These are phyloP conservation scores for Lasioglossum marginatum DNA, from an alignment of 2,888 invertebrate species.

Conservation along the genomic window DNA sequence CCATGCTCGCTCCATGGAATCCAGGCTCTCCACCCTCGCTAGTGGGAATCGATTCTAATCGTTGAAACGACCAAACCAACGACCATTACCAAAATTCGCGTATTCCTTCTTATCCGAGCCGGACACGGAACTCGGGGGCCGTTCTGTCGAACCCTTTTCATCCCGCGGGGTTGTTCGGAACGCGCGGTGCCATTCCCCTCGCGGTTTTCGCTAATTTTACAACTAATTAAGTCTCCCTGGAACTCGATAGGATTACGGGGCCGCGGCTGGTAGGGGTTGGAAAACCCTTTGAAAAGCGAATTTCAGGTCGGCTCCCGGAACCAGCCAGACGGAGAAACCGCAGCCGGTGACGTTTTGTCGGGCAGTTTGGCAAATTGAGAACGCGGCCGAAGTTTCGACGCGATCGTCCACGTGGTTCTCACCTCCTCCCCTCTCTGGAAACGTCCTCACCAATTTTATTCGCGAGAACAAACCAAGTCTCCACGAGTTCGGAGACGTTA, in stretches of 20 bases:
- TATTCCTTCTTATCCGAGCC: neutral
- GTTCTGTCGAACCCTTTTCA: conserved; percentile 10
- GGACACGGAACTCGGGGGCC: neutral
- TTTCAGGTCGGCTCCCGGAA: conserved; percentile 44
- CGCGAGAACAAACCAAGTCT: neutral
- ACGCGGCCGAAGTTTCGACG: conserved; percentile 32
- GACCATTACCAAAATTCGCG: neutral
- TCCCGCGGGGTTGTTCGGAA: neutral
- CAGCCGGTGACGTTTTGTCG: conserved; percentile 55
- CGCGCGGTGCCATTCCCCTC: conserved; percentile 40
- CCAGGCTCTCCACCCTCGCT: neutral
- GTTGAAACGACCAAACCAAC: neutral
- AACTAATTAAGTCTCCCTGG: conserved; percentile 75
- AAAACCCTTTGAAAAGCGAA: conserved; percentile 58
- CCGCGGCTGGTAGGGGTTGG: neutral
- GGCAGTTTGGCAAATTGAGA: conserved; percentile 56
- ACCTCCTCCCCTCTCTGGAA: neutral
- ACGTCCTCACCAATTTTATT: neutral
- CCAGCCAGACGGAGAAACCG: conserved; percentile 51
- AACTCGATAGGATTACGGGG: conserved; percentile 63
- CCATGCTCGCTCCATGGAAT: neutral
- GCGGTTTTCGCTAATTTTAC: conserved; percentile 75
- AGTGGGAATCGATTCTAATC: neutral
- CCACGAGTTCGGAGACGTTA: neutral
- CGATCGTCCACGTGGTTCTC: conserved; percentile 10